Conservation (phyloP, 64 coral and sea anemone species). For the Montipora capricornis region DNA sequence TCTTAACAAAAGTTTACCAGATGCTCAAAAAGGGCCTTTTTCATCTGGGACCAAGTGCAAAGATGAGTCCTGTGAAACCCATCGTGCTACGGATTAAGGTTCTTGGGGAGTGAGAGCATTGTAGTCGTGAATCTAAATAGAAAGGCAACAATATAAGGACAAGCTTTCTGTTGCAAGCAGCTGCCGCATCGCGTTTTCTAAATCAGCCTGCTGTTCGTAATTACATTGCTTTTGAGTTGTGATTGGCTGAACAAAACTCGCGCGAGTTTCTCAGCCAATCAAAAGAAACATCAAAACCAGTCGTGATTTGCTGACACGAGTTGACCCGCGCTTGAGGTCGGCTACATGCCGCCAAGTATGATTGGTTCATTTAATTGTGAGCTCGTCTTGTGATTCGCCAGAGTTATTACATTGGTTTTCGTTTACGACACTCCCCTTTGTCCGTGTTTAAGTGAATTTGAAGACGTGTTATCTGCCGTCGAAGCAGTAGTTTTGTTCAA, state of each 20-base stretch:
- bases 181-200: background rate
- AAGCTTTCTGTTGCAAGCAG: background rate
- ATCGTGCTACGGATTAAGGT: background rate
- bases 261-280: background rate
- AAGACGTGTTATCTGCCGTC: background rate
- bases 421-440: background rate
- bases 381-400: background rate
- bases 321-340: background rate
- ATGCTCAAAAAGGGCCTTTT: background rate
- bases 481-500: background rate
- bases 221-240: background rate
- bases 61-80: background rate
- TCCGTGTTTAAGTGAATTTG: background rate
- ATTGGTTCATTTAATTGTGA: background rate
- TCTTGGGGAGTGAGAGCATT: background rate
- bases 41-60: background rate
- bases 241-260: conserved; percentile 1
- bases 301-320: background rate
- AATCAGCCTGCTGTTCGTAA: background rate
- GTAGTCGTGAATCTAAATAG: background rate
- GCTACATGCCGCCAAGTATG: background rate
- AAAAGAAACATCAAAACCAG: background rate
- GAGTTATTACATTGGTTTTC: background rate
- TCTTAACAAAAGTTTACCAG: background rate
- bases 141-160: background rate